phyloP scores from a whole-genome alignment of 2,888 invertebrate species.

The Fragum sueziense region DNA sequence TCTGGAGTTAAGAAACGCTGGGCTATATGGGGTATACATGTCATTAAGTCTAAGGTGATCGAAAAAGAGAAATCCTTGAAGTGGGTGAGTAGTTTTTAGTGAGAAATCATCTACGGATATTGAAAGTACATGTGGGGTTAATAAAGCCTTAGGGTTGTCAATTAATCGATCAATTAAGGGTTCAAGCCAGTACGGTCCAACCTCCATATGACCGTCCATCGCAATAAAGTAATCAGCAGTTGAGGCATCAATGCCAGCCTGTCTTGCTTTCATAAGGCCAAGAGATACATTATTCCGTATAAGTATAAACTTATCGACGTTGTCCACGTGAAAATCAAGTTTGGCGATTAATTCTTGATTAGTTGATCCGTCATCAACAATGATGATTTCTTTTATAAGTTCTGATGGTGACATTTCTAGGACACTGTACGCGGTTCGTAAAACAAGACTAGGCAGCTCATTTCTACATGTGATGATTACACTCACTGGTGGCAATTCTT shows the following conservation, averaged over 20 bases:
- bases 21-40: constrained; percentile 36
- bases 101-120: not conserved
- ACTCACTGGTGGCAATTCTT: constrained; percentile 26
- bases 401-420: constrained; percentile 34
- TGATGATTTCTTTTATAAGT: constrained; percentile 37
- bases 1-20: constrained; percentile 16
- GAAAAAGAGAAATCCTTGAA: constrained; percentile 20
- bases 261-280: constrained; percentile 53
- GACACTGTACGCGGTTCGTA: constrained; percentile 49
- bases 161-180: constrained; percentile 35
- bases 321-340: constrained; percentile 33
- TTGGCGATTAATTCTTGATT: constrained; percentile 22
- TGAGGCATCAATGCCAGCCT: constrained; percentile 43
- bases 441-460: constrained; percentile 38
- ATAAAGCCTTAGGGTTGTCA: constrained; percentile 24
- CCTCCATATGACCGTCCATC: constrained; percentile 55
- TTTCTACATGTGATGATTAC: constrained; percentile 45
- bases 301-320: constrained; percentile 35
- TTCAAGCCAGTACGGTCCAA: constrained; percentile 42
- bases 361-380: constrained; percentile 49
- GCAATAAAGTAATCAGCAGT: constrained; percentile 43
- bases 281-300: constrained; percentile 18
- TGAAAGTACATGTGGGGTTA: not conserved
- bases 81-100: not conserved
- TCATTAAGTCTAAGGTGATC: constrained; percentile 38